phyloP scores from a whole-genome alignment of 2,888 invertebrate species.

The Branchellion lobata region DNA sequence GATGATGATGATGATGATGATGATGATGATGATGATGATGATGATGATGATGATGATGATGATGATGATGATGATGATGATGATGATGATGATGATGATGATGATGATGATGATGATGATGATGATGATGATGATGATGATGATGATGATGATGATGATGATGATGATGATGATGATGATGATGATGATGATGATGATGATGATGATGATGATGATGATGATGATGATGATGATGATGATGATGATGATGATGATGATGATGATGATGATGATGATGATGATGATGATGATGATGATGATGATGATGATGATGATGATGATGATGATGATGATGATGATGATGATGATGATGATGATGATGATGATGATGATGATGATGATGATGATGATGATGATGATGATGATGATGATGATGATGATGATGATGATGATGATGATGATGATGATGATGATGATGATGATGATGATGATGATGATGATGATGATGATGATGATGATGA shows the following conservation, averaged over 20 bases:
- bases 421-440: background rate
- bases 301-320: conserved; percentile 17
- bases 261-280: conserved; percentile 2
- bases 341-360: conserved; percentile 14
- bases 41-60: background rate
- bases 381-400: conserved; percentile 7
- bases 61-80: conserved; percentile 17
- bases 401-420: conserved; percentile 4
- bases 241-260: conserved; percentile 10
- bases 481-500: conserved; percentile 10
- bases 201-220: conserved; percentile 11
- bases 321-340: background rate
- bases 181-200: background rate
- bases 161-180: conserved; percentile 4
- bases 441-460: conserved; percentile 11
- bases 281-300: background rate
- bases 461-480: background rate
- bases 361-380: background rate
- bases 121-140: background rate
- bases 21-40: conserved; percentile 2
- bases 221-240: background rate
- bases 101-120: conserved; percentile 14
- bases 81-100: background rate
- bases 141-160: conserved; percentile 7
- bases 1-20: conserved; percentile 10